These are phyloP conservation scores for Amazona guildingii DNA, from an alignment of 2,113 vertebrate species.

Conservation along the genomic window DNA sequence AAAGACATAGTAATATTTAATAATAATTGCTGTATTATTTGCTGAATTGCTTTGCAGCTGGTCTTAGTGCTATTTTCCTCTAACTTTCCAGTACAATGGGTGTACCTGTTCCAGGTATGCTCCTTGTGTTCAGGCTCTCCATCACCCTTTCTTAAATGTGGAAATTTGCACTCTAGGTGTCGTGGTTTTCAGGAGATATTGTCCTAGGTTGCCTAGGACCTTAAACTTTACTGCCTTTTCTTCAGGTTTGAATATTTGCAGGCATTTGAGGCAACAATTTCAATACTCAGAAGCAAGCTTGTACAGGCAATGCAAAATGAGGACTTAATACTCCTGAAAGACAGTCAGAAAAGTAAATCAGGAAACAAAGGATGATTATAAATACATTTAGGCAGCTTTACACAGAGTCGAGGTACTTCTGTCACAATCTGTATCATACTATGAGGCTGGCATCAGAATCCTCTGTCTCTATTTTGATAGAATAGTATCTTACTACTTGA, in stretches of 20 bases:
- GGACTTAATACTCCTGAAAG: neutral
- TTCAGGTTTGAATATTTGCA: neutral
- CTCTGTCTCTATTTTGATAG: neutral
- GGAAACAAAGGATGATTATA: neutral
- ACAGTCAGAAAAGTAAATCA: neutral
- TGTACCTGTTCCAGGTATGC: neutral
- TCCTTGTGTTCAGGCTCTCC: neutral
- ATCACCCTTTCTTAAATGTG: neutral
- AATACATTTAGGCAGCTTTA: neutral
- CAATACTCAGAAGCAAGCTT: neutral
- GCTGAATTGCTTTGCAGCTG: neutral
- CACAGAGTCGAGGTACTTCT: neutral
- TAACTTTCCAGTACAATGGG: neutral
- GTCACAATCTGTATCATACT: neutral
- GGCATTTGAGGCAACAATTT: neutral
- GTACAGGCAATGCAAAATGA: neutral
- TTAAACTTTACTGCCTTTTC: neutral
- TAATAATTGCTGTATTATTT: neutral
- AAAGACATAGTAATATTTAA: conserved; percentile 20
- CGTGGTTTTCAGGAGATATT: neutral
- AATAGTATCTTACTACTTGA: neutral
- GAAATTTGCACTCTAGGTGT: neutral
- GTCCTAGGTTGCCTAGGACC: neutral
- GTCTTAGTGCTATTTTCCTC: neutral
- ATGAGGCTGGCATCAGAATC: neutral